Evolutionary conservation across 2,888 invertebrate genomes (phyloP).

Genomic region (Drosophila parthenogenetica): DNA sequence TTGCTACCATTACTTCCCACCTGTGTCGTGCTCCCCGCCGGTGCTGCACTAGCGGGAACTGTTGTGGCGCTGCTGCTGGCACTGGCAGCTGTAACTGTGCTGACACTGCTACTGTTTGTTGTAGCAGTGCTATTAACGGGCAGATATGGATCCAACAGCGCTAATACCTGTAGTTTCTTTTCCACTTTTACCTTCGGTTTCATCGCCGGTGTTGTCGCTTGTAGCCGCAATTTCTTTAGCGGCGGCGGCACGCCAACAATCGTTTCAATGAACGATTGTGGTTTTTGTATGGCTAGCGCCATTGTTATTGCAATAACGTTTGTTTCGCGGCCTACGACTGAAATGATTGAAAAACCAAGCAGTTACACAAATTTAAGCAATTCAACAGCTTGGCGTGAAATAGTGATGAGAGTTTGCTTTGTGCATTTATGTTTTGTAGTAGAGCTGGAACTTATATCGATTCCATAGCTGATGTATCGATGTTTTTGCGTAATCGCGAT

Average conservation of each 20-base stretch:
- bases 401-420: background rate
- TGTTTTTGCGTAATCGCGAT: too few relatives aligned
- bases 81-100: background rate
- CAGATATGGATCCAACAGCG: constrained; percentile 65
- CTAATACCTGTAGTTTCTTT: constrained; percentile 67
- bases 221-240: constrained; percentile 81
- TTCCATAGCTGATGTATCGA: background rate
- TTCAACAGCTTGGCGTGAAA: background rate
- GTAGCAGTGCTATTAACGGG: constrained; percentile 5
- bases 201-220: constrained; percentile 42
- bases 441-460: background rate
- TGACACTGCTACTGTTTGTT: constrained; percentile 4
- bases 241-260: constrained; percentile 56
- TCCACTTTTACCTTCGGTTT: constrained; percentile 52
- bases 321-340: too few relatives aligned
- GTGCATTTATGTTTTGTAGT: background rate
- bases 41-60: background rate
- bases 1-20: too few relatives aligned
- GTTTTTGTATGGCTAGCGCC: constrained; percentile 63
- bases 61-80: background rate
- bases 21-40: background rate
- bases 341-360: background rate
- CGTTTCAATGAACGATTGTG: constrained; percentile 60
- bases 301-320: constrained; percentile 21
- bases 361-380: background rate